These are phyloP conservation scores for Listrodromus nycthemerus DNA, from an alignment of 2,888 invertebrate genomes.

Conservation along the genomic window DNA sequence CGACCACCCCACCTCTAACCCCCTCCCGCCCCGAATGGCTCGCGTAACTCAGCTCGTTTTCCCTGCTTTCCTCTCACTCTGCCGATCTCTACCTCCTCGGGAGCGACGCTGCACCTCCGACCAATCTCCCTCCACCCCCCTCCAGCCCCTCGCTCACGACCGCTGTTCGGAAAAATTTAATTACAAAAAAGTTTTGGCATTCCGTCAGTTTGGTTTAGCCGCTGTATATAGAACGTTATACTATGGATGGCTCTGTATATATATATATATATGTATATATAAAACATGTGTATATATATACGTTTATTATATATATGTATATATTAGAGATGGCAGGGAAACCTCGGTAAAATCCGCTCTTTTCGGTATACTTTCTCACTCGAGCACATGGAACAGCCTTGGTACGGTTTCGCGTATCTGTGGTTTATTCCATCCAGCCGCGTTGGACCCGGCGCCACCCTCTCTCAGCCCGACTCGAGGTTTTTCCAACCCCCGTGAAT, in stretches of 20 bases:
- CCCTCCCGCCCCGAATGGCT: slow-evolving; percentile 47
- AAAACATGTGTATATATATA: no score
- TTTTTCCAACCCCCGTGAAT: slow-evolving; percentile 13
- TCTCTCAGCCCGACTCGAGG: slow-evolving; percentile 45
- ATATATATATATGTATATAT: background rate
- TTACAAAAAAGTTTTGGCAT: slow-evolving; percentile 85
- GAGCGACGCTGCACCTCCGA: slow-evolving; percentile 63
- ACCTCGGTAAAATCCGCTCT: slow-evolving; percentile 60
- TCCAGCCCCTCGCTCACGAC: slow-evolving; percentile 30
- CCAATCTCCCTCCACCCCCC: slow-evolving; percentile 25
- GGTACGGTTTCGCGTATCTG: slow-evolving; percentile 79
- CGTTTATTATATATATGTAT: slow-evolving; percentile 1
- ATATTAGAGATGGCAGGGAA: slow-evolving; percentile 44
- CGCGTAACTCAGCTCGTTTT: slow-evolving; percentile 62
- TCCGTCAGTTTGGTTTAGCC: slow-evolving; percentile 84
- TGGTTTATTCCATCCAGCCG: slow-evolving; percentile 81
- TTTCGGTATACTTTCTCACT: slow-evolving; percentile 60
- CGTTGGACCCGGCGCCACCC: slow-evolving; percentile 52
- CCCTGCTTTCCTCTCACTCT: slow-evolving; percentile 1
- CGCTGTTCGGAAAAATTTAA: slow-evolving; percentile 82
- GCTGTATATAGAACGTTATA: slow-evolving; percentile 71
- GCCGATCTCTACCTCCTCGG: slow-evolving; percentile 41
- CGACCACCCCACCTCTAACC: background rate
- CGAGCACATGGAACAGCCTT: slow-evolving; percentile 59
- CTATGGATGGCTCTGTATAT: slow-evolving; percentile 18